phyloP scores from a whole-genome alignment of 2,888 invertebrate genomes.

The Callinectes sapidus region DNA sequence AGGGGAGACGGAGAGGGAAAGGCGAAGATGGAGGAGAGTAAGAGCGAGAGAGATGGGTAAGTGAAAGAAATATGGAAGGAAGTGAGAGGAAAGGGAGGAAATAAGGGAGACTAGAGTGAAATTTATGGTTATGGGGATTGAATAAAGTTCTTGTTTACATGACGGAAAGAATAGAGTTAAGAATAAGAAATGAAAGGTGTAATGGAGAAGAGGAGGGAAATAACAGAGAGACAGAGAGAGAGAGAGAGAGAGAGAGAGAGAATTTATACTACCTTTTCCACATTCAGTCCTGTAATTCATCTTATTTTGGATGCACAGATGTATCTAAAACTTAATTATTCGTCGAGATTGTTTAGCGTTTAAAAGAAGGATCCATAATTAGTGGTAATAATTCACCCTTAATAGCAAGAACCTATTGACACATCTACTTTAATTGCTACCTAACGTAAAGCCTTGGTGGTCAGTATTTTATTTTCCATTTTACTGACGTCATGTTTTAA shows the following conservation, averaged over 20 bases:
- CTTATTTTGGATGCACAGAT: not conserved
- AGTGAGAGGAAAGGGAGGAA: conserved; percentile 20
- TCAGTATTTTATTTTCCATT: conserved; percentile 19
- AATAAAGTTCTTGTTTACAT: conserved; percentile 39
- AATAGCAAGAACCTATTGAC: conserved; percentile 2
- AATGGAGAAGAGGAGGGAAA: not conserved
- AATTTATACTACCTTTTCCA: too few species aligned
- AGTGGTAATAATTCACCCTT: not conserved
- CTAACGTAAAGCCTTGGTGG: conserved; percentile 33
- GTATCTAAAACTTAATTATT: not conserved
- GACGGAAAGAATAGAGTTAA: conserved; percentile 12
- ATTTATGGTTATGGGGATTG: conserved; percentile 32
- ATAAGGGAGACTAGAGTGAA: conserved; percentile 6
- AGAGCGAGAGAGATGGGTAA: conserved; percentile 29
- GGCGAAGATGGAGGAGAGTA: conserved; percentile 18
- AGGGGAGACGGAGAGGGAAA: conserved; percentile 13
- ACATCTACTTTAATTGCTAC: conserved; percentile 18
- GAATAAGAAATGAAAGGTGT: not conserved
- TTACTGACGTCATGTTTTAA: conserved; percentile 26
- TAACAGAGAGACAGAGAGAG: conserved; percentile 20
- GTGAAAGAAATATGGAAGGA: conserved; percentile 17
- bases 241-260: conserved; percentile 21
- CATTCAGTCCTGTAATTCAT: not conserved
- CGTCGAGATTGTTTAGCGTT: not conserved
- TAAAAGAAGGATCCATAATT: not conserved